A percentile compares a stretch with the other conserved stretches of the same genome.
These are phyloP conservation scores for Clanis bilineata DNA, from an alignment of 2,888 invertebrate species.

Conservation along the genomic window DNA sequence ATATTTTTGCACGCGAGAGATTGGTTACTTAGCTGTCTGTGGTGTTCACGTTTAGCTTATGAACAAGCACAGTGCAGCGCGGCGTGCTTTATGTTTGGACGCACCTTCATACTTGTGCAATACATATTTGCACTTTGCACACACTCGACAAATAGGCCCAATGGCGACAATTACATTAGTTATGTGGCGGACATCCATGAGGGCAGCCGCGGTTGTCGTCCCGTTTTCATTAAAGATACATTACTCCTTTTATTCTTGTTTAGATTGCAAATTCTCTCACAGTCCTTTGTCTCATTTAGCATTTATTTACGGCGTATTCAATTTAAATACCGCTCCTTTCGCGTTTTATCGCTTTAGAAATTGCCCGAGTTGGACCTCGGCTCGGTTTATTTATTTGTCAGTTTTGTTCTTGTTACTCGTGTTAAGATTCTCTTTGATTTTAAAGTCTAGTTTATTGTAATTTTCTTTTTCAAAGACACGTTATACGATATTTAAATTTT, in stretches of 20 bases:
- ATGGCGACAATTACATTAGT: conserved; percentile 16
- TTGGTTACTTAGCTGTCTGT: too few relatives aligned
- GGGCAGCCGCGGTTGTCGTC: conserved; percentile 38
- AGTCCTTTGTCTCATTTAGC: conserved; percentile 78
- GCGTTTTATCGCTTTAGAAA: conserved; percentile 72
- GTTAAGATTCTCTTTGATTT: conserved; percentile 42
- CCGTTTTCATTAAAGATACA: conserved; percentile 71
- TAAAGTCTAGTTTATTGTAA: conserved; percentile 21
- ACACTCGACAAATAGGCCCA: background rate
- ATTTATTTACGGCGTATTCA: conserved; percentile 78
- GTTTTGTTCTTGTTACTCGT: conserved; percentile 58
- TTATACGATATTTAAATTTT: background rate
- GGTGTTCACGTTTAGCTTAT: too few relatives aligned
- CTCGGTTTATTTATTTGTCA: conserved; percentile 70
- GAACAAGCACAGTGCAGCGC: too few relatives aligned
- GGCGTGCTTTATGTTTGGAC: too few relatives aligned
- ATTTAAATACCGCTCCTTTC: conserved; percentile 75
- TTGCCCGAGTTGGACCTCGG: conserved; percentile 60
- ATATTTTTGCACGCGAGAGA: too few relatives aligned
- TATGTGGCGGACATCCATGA: conserved; percentile 18
- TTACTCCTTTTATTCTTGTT: conserved; percentile 74
- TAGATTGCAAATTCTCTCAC: conserved; percentile 70
- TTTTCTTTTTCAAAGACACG: background rate
- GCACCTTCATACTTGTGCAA: background rate
- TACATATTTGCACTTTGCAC: background rate